Evolutionary conservation across 2,797 vertebrate genomes (phyloP).

Genomic region (Characodon lateralis): DNA sequence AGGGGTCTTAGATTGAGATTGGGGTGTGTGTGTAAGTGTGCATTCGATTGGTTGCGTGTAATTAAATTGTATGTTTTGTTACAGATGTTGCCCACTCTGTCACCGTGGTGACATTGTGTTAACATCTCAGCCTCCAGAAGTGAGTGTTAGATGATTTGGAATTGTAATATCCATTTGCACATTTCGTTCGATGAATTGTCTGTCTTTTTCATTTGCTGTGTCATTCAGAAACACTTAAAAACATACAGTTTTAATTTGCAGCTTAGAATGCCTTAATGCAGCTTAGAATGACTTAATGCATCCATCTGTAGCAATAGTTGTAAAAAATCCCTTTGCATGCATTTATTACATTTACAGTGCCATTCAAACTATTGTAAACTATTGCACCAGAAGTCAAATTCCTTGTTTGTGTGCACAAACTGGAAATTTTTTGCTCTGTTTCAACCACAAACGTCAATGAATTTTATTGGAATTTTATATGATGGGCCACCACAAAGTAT

Average conservation of each 20-base stretch:
- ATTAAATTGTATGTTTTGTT: slow-evolving; percentile 19
- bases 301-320: not conserved
- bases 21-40: slow-evolving; percentile 19
- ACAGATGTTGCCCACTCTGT: slow-evolving; percentile 31
- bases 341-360: slow-evolving; percentile 24
- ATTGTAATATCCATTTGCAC: slow-evolving; percentile 72
- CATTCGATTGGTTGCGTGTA: slow-evolving; percentile 28
- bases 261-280: not conserved
- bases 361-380: too few relatives aligned
- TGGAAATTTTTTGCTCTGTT: too few relatives aligned
- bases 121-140: slow-evolving; percentile 69
- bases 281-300: too few relatives aligned
- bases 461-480: too few relatives aligned
- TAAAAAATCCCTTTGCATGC: slow-evolving; percentile 25
- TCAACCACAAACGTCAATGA: too few relatives aligned
- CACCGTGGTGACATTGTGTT: slow-evolving; percentile 67
- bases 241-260: not conserved
- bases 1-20: slow-evolving; percentile 27
- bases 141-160: slow-evolving; percentile 77
- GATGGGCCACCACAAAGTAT: too few relatives aligned
- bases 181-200: slow-evolving; percentile 60
- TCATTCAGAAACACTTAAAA: slow-evolving; percentile 28
- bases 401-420: too few relatives aligned
- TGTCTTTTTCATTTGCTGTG: slow-evolving; percentile 40
- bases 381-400: too few relatives aligned